Base-by-base conservation (phyloP, 1,140 invertebrate genomes). In the Ips nitidus region DNA sequence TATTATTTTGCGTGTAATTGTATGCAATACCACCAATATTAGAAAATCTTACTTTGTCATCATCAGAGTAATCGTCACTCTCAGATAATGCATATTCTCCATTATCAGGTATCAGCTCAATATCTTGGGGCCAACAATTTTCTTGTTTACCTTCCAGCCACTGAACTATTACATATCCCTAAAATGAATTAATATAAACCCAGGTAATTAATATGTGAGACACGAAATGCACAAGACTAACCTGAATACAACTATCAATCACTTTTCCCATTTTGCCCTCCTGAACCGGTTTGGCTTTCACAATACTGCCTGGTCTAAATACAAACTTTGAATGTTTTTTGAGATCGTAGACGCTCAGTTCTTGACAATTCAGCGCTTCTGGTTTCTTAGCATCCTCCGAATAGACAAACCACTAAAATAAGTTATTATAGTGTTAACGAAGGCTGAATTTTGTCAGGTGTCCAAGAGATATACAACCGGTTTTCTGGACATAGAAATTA, bases 321-420 rank as follows among this genome's bases (percentile, higher is more conserved):
- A 94, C 91, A 82, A 94, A 97, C 79, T 97, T 94, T 2, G 94
- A 90, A 84, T 98, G 95, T 82, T 98, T 95, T 78, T 94, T 95
- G 41, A 98, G 84, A 82, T 98, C 96, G 78, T 98, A 98, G 2
- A 98, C 95, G 81, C 94, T 96, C 65, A 95, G 88, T 83, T 98
- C 95, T 65, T 88, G 87, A 74, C 89, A 86, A 69, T 88, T 83
- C 38, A 93, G 75, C 75, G 89, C 86, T 67, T 86, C 84, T 4
- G 94, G 94, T 58, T 91, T 92, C 75, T 74, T 53, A 4, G 77
- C 74, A 36, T 64, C 62, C 42, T 78, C 72, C 6, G 60, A 72
- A 66, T 74, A 73, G n/a, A 45, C 61, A 63, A 80, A 80, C 79
- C 79, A 80, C 73, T 79, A 57, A 74, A 74, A 72, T 59, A 62